Conservation (phyloP, 35 echinoderm and acorn worm species). For the Apostichopus parvimensis region DNA sequence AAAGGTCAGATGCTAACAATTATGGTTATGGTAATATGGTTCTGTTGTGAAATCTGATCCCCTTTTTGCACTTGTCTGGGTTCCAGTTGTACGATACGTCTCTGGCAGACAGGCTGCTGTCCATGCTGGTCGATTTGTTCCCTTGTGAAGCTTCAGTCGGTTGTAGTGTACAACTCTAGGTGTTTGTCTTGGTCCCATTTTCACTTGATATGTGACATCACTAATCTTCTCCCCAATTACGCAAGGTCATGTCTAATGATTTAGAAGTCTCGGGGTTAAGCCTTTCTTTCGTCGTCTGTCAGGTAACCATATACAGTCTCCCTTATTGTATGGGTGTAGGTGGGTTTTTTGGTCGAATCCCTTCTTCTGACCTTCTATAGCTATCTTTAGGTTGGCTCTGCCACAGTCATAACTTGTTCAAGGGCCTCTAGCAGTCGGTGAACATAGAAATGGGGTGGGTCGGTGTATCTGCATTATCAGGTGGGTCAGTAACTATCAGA, state of each 20-base stretch:
- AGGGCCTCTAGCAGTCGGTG: not conserved
- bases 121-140: not conserved
- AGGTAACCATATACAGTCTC: conserved; percentile 62
- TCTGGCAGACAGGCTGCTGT: not conserved
- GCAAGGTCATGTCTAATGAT: conserved; percentile 17
- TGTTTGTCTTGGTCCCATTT: not conserved
- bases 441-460: not conserved
- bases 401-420: not conserved
- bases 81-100: not conserved
- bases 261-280: conserved; percentile 17
- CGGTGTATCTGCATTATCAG: not conserved
- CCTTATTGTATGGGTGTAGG: not conserved
- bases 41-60: not conserved
- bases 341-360: conserved; percentile 12
- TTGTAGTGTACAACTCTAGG: not conserved
- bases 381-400: not conserved
- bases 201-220: conserved; percentile 25
- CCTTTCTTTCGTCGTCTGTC: conserved; percentile 30
- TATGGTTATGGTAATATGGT: no score
- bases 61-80: not conserved
- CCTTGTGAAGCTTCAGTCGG: conserved; percentile 5
- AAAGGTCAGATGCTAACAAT: no score
- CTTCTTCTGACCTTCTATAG: not conserved
- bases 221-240: not conserved
- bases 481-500: not conserved